phyloP scores from a whole-genome alignment of 1,140 invertebrate species.

The Neotoxoptera formosana region DNA sequence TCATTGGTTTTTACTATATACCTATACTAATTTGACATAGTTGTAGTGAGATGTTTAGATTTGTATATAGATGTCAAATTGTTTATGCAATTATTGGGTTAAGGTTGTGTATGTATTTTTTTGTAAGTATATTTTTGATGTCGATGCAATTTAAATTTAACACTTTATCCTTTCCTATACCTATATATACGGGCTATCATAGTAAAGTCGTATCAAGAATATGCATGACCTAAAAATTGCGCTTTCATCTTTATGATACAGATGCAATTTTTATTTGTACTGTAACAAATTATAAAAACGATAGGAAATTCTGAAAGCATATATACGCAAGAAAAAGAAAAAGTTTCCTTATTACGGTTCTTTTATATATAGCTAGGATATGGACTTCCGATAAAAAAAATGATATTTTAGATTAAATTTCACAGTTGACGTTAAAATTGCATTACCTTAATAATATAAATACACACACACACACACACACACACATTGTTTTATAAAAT shows the following conservation, averaged over 20 bases:
- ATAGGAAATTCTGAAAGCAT: neutral
- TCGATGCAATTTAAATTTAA: neutral
- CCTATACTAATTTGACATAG: neutral
- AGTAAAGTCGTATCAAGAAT: neutral
- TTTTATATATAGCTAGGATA: neutral
- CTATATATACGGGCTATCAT: neutral
- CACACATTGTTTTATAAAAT: neutral
- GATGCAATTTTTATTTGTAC: neutral
- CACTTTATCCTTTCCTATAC: neutral
- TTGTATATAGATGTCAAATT: neutral
- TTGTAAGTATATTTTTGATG: neutral
- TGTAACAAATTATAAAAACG: neutral
- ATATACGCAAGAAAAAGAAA: neutral
- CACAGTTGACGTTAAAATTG: no score
- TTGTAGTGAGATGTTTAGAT: neutral
- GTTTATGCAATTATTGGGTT: neutral
- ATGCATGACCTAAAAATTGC: neutral
- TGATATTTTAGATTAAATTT: neutral
- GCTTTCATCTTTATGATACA: neutral
- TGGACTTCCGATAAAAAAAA: neutral
- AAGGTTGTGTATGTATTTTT: neutral
- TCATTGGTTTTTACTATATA: neutral
- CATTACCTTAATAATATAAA: no score
- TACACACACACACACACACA: neutral
- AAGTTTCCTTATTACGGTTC: neutral